Conservation (phyloP, 2,113 vertebrate genomes). For the Petaurus breviceps region DNA sequence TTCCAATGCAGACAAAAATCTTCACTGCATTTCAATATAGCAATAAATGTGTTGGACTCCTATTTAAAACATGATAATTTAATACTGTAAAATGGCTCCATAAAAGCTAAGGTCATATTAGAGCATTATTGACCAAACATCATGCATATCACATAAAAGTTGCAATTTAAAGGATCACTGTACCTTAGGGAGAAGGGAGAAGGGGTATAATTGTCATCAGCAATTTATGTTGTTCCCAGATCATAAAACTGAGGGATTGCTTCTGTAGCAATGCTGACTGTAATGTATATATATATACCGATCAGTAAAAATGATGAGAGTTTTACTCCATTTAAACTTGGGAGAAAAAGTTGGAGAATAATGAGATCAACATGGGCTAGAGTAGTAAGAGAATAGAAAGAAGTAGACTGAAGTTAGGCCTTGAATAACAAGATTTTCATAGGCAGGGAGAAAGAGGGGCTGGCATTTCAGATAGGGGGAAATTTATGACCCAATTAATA, state of each 20-base stretch:
- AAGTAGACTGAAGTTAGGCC: not conserved
- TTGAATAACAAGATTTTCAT: not conserved
- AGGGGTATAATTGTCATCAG: not conserved
- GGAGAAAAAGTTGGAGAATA: conserved; percentile 8
- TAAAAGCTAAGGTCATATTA: conserved; percentile 6
- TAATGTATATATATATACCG: not conserved
- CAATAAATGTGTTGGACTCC: not conserved
- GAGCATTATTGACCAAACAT: conserved; percentile 22
- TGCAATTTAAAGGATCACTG: conserved; percentile 23
- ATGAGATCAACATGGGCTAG: not conserved
- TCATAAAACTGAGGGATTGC: conserved; percentile 37
- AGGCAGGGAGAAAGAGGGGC: not conserved
- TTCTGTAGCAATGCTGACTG: conserved; percentile 18
- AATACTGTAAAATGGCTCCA: not conserved
- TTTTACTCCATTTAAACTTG: conserved; percentile 29
- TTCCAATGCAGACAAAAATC: not conserved
- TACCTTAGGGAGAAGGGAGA: not conserved
- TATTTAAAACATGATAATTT: not conserved
- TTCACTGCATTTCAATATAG: not conserved
- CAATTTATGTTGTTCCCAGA: conserved; percentile 11
- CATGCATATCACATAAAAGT: conserved; percentile 21
- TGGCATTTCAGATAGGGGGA: not conserved
- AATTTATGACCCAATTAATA: not conserved
- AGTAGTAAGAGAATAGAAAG: not conserved
- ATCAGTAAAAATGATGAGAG: conserved; percentile 17